Evolutionary conservation across 2,113 vertebrate species (phyloP), one percentile per base, ranked within the genome.

Genomic region (Rhinolophus sinicus): DNA sequence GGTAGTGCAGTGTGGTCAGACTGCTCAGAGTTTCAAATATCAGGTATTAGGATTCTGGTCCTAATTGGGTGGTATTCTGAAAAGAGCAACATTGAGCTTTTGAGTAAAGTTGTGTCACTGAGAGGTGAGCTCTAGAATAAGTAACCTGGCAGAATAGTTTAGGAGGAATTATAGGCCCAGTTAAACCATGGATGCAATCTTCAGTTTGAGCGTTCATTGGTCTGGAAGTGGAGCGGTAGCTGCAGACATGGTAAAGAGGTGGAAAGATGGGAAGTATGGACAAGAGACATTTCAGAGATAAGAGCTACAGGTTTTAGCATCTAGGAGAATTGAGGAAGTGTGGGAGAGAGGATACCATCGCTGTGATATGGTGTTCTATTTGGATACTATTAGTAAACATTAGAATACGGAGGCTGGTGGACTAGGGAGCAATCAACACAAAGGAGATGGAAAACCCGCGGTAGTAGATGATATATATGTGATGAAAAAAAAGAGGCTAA

Each of bases 1-100:
- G 14, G 6, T 85, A 44, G 64, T n/a, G 22, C 22, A 73, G 47
- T 10, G 64, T 10, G 47, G 47, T 30, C 33, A 50, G 15, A 35
- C 33, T 76, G 11, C 24, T 89, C 40, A 67, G n/a, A 19, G 28
- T 67, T 88, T 85, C 58, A 72, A 88, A 81, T 47, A 60, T 38
- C 69, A 50, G 35, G 35, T 47, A 40, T n/a, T 73, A 12, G 19
- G 19, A 44, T 19, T 93, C 52, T 88, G 9, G 47, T 78, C 67
- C 6, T 73, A 52, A 38, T n/a, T 72, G 44, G 22, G 9, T 60
- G 44, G 11, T 21, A 40, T 82, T 65, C 47, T 52, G 44, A 56
- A 96, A 90, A 81, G 3, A 84, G 35, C 8, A n/a, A 47, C 40
- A 64, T 7, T 83, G 47, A 83, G 18, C 7, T 87, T 83, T 85